Evolutionary conservation across 2,113 vertebrate species (phyloP).

Genomic region (Trematocara unimaculatum): DNA sequence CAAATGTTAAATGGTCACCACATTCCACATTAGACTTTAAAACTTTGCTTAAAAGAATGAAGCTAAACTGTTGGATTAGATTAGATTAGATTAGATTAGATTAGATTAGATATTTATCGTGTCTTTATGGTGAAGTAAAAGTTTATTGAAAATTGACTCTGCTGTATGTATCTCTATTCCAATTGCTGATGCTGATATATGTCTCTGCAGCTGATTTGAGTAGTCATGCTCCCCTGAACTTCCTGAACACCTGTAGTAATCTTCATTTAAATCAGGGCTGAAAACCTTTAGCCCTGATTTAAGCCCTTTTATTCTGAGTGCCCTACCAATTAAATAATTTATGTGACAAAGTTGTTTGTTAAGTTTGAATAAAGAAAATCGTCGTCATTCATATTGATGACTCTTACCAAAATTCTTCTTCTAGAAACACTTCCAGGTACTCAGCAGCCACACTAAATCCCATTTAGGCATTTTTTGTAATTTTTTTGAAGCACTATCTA

Average conservation of each 20-base stretch:
- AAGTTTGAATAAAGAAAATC: not conserved
- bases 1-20: not conserved
- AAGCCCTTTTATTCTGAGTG: not conserved
- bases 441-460: not conserved
- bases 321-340: not conserved
- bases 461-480: not conserved
- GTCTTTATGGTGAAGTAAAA: not conserved
- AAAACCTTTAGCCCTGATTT: not conserved
- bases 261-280: not conserved
- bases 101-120: not conserved
- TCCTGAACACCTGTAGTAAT: not conserved
- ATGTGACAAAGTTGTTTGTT: not conserved
- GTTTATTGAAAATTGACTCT: not conserved
- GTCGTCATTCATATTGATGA: not conserved
- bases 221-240: not conserved
- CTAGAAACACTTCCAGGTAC: not conserved
- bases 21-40: not conserved
- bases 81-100: not conserved
- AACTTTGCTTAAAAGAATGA: not conserved
- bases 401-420: not conserved
- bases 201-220: not conserved
- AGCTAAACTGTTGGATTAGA: not conserved
- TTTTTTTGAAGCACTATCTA: not conserved
- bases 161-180: not conserved
- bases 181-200: not conserved